These are phyloP conservation scores for Agrilus mali DNA, from an alignment of 2,888 invertebrate species.

Conservation along the genomic window DNA sequence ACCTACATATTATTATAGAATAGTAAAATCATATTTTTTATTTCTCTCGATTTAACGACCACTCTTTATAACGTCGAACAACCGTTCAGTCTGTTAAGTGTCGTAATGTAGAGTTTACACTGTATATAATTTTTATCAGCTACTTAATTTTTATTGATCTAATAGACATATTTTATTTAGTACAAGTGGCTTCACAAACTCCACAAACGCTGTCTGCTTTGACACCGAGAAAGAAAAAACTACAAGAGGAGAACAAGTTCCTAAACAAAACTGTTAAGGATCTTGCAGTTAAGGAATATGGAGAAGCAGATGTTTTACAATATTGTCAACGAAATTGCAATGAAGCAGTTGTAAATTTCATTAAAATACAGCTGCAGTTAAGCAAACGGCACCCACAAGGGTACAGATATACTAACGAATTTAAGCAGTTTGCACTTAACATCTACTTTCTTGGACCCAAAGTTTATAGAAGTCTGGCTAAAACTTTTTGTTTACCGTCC, in stretches of 20 bases:
- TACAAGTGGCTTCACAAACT: not conserved
- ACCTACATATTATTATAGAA: too few relatives aligned
- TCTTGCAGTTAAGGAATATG: not conserved
- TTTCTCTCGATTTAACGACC: too few relatives aligned
- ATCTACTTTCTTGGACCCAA: conserved; percentile 13
- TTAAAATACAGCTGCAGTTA: conserved; percentile 5
- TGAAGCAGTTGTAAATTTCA: not conserved
- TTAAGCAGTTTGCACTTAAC: conserved; percentile 12
- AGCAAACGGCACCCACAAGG: too few relatives aligned
- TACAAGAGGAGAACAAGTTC: not conserved
- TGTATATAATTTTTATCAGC: too few relatives aligned
- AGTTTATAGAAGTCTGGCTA: conserved; percentile 11
- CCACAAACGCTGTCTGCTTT: not conserved
- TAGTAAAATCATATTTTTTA: too few relatives aligned
- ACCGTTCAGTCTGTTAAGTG: too few relatives aligned
- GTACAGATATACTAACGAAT: conserved; percentile 10
- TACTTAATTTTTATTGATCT: not conserved
- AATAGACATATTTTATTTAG: not conserved
- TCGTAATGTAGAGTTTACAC: too few relatives aligned
- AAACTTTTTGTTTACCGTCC: conserved; percentile 9
- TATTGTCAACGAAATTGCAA: conserved; percentile 4
- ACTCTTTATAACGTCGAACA: too few relatives aligned
- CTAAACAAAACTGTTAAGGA: not conserved
- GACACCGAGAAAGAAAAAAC: not conserved
- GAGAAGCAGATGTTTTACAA: conserved; percentile 1